Base-by-base conservation (phyloP, 2,888 invertebrate genomes). In the Calameuta filiformis region DNA sequence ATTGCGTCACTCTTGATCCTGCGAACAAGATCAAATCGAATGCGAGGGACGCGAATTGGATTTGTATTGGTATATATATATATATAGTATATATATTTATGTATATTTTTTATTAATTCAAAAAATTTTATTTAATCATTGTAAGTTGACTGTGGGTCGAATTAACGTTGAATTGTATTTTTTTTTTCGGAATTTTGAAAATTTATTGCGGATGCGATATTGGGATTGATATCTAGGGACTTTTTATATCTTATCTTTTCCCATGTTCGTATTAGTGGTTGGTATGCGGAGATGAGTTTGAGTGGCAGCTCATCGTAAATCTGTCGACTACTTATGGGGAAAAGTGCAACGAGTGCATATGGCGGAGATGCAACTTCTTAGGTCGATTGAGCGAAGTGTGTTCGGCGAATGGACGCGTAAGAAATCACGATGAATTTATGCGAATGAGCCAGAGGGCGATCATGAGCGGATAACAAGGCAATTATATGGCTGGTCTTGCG, bases 381-480 rank as follows among this genome's bases (percentile, higher is more conserved):
- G 23, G 9, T 56, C 23, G 56, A 56, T 56, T 23, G 56, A 56
- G 56, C 56, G 56, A 56, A 56, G 56, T 56, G 2, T 23, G 56
- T 56, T 56, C 23, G 71, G 71, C 12, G 71, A 71, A 71, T 71
- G 35, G 37, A 37, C 15, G 74, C 56, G 11, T 35, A 68, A 74
- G 73, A 71, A 73, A 75, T 35, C 35, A 15, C 77, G 74, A 75
- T 77, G 77, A 77, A 77, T 77, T 35, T 77, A 35, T 77, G 74
- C 68, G 68, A 68, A 75, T 71, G 74, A 68, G 74, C 77, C 69
- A 77, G n/a, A 30, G 77, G 77, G 77, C 77, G 77, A 77, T 77
- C 77, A 75, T 75, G 77, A 77, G 77, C 69, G 74, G 77, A 77
- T 77, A 77, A 77, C 77, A 75, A 77, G 75, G 69, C 77, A 77